Evolutionary conservation across 2,888 invertebrate species (phyloP).

Genomic region (Strigamia transsilvanica): DNA sequence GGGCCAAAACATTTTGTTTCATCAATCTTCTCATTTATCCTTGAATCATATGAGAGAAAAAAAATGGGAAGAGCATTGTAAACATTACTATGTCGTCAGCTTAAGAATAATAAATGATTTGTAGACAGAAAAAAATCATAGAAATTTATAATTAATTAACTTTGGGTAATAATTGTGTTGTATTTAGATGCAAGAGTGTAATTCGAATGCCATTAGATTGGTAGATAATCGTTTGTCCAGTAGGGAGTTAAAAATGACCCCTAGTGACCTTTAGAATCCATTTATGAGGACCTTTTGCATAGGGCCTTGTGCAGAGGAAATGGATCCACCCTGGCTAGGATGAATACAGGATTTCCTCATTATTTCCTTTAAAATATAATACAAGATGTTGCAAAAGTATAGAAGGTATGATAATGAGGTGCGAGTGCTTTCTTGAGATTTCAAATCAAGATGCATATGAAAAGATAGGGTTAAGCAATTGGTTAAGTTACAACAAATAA

Average conservation of each 20-base stretch:
- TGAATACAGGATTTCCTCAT: conserved; percentile 40
- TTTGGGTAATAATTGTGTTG: too few species aligned
- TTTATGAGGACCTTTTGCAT: conserved; percentile 49
- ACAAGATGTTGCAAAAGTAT: conserved; percentile 24
- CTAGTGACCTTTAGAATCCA: conserved; percentile 25
- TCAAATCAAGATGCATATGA: conserved; percentile 38
- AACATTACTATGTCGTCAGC: background rate
- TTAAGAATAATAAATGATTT: background rate
- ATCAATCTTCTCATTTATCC: conserved; percentile 5
- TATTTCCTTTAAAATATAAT: conserved; percentile 32
- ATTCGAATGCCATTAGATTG: background rate
- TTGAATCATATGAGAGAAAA: background rate
- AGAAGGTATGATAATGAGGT: conserved; percentile 35
- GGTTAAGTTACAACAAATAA: conserved; percentile 17
- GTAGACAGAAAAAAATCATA: too few species aligned
- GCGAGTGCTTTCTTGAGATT: conserved; percentile 7
- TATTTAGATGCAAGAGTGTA: too few species aligned
- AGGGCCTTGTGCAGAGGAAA: conserved; percentile 48
- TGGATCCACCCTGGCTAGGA: conserved; percentile 42
- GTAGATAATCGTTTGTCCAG: conserved; percentile 7
- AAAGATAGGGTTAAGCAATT: conserved; percentile 41
- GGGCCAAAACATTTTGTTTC: conserved; percentile 6
- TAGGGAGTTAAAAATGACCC: conserved; percentile 36
- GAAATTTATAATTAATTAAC: too few species aligned
- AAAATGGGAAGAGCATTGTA: background rate